Base-by-base conservation (phyloP, 2,797 vertebrate species). In the Paramormyrops hopkinsi region DNA sequence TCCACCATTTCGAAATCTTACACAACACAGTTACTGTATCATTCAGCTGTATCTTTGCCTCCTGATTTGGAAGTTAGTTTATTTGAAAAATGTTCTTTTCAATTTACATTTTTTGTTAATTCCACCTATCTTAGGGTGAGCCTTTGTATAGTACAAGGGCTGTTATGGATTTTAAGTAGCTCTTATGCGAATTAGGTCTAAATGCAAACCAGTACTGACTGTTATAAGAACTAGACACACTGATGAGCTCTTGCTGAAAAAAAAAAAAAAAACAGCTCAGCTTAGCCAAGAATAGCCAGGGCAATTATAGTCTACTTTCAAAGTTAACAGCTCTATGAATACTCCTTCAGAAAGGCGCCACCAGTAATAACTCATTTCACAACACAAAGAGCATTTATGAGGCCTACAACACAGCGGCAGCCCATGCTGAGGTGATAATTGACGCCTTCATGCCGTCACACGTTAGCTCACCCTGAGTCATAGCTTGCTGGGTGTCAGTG, bases 281-380 rank as follows among this genome's bases (percentile, higher is more conserved):
- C 73, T 41, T 79, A 41, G 73, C 73, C 73, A 79, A 79, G 73
- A 79, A 79, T 79, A 79, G 73, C 73, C 14, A 41, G 2, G 5
- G 37, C 37, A 79, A 79, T 79, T 79, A 79, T 79, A 41, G 73
- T 79, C 73, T 79, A 79, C 29, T 73, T 73, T 73, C 65, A 73
- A 73, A 33, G 65, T 73, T 73, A 73, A 73, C 73, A 79, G 37
- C 73, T 79, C 33, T 44, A 44, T 79, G 73, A 79, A 79, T 79
- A 44, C 73, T 44, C 37, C 73, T 79, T 79, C 37, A 44, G 73
- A n/a, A 79, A 44, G 37, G 14, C 33, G 0, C 41, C 73, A 44
- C 73, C 17, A 44, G 41, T 44, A n/a, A 79, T 79, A 79, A 79
- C 73, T 79, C 37, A 41, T 79, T 79, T 41, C 73, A 44, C 73